These are phyloP conservation scores for Pithecia hirsuta DNA, from an alignment of 2,797 vertebrate genomes.

Conservation along the genomic window DNA sequence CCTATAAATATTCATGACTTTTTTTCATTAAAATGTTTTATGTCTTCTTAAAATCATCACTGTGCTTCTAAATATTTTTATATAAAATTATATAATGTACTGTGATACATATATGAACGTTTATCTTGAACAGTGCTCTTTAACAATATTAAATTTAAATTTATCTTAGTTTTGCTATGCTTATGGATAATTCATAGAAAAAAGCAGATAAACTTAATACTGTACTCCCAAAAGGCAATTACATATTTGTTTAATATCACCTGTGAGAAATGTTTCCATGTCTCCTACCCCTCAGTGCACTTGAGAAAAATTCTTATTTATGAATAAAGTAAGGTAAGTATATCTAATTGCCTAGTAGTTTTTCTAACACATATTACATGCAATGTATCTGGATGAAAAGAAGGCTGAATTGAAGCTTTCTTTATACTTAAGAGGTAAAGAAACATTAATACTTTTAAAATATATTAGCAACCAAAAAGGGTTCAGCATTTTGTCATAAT, in stretches of 20 bases:
- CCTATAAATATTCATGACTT: slow-evolving; percentile 42
- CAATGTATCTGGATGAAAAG: neutral
- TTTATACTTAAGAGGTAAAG: neutral
- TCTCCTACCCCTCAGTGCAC: neutral
- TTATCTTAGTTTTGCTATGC: slow-evolving; percentile 6
- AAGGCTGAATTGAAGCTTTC: neutral
- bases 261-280: neutral
- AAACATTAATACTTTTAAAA: slow-evolving; percentile 9
- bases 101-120: neutral
- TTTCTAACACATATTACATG: neutral
- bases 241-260: neutral
- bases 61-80: slow-evolving; percentile 45
- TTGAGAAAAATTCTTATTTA: slow-evolving; percentile 7
- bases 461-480: neutral
- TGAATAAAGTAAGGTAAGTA: slow-evolving; percentile 27
- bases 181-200: slow-evolving; percentile 43
- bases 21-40: slow-evolving; percentile 50
- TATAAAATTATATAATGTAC: neutral
- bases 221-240: neutral
- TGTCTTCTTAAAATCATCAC: slow-evolving; percentile 46
- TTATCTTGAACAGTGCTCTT: slow-evolving; percentile 14
- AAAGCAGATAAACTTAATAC: slow-evolving; percentile 10
- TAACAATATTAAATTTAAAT: slow-evolving; percentile 35
- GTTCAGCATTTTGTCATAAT: neutral
- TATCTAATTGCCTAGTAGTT: neutral